Conservation (phyloP, 2,113 vertebrate species). For the Nannospalax galili region DNA sequence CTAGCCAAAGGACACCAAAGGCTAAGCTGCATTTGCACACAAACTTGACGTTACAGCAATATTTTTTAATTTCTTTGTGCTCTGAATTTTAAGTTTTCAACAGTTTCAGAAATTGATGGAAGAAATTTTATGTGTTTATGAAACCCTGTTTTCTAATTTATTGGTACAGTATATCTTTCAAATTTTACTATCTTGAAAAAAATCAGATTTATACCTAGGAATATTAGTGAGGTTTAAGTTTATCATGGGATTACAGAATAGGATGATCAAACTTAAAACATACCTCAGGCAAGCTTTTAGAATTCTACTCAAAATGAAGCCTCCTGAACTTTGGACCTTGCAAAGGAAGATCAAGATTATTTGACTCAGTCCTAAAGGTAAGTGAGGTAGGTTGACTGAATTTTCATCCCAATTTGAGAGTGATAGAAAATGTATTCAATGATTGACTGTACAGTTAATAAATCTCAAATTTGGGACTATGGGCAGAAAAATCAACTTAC, state of each 20-base stretch:
- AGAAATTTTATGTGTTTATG: conserved; percentile 50
- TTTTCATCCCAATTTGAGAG: neutral
- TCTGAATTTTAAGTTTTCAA: conserved; percentile 25
- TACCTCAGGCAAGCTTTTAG: neutral
- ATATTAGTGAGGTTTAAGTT: conserved; percentile 14
- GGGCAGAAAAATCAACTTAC: neutral
- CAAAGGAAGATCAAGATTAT: neutral
- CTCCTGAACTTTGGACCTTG: neutral
- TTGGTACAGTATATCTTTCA: conserved; percentile 20
- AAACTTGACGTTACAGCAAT: neutral
- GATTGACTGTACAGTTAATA: conserved; percentile 5
- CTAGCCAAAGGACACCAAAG: neutral
- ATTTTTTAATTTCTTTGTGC: neutral
- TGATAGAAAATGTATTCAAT: neutral
- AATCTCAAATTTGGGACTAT: conserved; percentile 17
- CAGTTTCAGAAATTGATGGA: neutral
- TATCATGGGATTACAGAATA: neutral
- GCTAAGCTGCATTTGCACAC: neutral
- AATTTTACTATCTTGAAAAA: conserved; percentile 7
- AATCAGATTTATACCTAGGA: neutral
- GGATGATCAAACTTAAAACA: neutral
- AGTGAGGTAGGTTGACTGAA: neutral
- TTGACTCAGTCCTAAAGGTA: neutral
- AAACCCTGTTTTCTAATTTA: conserved; percentile 52
- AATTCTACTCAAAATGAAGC: neutral